Base-by-base conservation (phyloP, 1,140 invertebrate species). In the Philotrypesis tridentata region DNA sequence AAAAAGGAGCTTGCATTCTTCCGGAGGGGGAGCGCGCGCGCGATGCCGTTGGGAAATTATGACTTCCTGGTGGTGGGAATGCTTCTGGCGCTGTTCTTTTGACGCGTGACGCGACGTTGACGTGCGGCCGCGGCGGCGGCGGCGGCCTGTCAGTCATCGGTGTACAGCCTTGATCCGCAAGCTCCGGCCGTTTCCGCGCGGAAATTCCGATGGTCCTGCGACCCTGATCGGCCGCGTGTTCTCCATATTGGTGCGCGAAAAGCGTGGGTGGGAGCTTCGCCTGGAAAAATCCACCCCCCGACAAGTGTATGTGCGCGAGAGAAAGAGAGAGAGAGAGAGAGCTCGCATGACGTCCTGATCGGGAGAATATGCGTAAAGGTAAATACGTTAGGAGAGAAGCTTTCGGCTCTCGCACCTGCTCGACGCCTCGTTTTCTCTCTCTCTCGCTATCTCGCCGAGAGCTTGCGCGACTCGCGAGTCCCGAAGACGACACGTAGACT, bases 51-150 rank as follows among this genome's bases (percentile, higher is more conserved):
- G n/a, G 55, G 60, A 25, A 77, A 84, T 89, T 86, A 89, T 90
- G 82, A 76, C 78, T 82, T 86, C 89, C 89, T 90, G 89, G 82
- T 90, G 84, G 48, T n/a, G 82, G 71, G 85, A 88, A 90, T 90
- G 88, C 88, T 90, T 89, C 86, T 89, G 88, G 86, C 89, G 86
- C 86, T 87, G 86, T 85, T 86, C 85, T 82, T 79, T 89, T 88
- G 88, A 89, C 85, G 85, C n/a, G n/a, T 89, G 88, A 89, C 87
- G 84, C 76, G 86, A 89, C 88, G 60, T 89, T 89, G 89, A 89
- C 84, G 85, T n/a, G n/a, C n/a, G n/a, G n/a, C n/a, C n/a, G n/a
- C n/a, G n/a, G n/a, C n/a, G n/a, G n/a, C n/a, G n/a, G n/a, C n/a
- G n/a, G n/a, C n/a, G n/a, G 48, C 29, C n/a, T 12, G 12, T 33